Evolutionary conservation across 2,888 invertebrate genomes (phyloP), one percentile per base, ranked within the genome.

Genomic region (Apamea monoglypha): DNA sequence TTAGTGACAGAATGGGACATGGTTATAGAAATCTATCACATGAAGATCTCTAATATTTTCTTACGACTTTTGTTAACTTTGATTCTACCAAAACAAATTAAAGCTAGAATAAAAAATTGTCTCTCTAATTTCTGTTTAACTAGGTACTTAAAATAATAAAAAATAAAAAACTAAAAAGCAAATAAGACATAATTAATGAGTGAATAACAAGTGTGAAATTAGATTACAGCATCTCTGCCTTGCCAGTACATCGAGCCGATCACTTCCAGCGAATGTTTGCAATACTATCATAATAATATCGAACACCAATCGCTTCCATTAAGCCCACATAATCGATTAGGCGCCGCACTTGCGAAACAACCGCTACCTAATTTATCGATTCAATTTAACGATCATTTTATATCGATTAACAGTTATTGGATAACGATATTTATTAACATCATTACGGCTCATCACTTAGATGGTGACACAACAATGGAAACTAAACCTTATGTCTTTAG

Each of bases 311-410:
- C 79, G 71, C 68, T 72, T 66, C 74, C 76, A 84, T 87, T 84
- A 80, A 84, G 72, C 72, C 61, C 53, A 73, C 81, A 76, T 84
- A 88, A 88, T 82, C 86, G 83, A 88, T 88, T 86, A 86, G 71
- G 86, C 88, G 84, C 88, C 88, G 79, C 86, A 85, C 78, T 87
- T 88, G 74, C 76, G 81, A 85, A 87, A 85, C 87, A 85, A 84
- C 90, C 78, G 86, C 84, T 88, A 84, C 80, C 77, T 84, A 88
- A 89, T 88, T 83, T 81, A 87, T 89, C 90, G 90, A 87, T 87
- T 88, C 83, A 90, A 89, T 90, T 90, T 88, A 87, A 88, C 88
- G 85, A 85, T 89, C 80, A 88, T 90, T 88, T 88, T 90, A 87
- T 88, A 89, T 88, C 87, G 89, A 90, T 88, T 87, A 87, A 82